These are phyloP conservation scores for Mirounga angustirostris DNA, from an alignment of 2,113 vertebrate species.

Conservation along the genomic window DNA sequence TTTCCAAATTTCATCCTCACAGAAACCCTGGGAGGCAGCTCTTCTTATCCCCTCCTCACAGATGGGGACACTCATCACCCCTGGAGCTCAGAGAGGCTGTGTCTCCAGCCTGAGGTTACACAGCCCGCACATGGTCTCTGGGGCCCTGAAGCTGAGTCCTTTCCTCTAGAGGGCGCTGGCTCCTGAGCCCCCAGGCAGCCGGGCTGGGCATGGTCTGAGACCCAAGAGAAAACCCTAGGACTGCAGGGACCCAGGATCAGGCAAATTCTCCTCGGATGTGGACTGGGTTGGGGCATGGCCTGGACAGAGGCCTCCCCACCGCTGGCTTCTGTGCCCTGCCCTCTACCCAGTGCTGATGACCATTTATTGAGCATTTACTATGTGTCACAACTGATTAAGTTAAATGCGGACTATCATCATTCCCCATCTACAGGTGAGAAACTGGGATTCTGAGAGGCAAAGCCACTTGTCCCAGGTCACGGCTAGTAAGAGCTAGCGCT, in stretches of 20 bases:
- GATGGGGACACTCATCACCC: background rate
- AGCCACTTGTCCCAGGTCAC: background rate
- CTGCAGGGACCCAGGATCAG: background rate
- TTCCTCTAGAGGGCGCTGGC: background rate
- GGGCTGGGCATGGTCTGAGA: background rate
- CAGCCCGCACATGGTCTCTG: background rate
- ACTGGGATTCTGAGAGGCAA: background rate
- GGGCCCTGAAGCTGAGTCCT: rapidly evolving
- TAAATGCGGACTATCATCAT: background rate
- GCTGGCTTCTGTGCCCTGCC: background rate
- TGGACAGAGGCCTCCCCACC: background rate
- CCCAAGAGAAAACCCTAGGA: background rate
- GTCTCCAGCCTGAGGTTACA: background rate
- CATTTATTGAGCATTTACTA: background rate
- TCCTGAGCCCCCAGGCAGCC: background rate
- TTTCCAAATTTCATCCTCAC: conserved; percentile 50
- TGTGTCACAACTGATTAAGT: background rate
- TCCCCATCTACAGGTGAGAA: background rate
- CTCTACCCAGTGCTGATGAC: background rate
- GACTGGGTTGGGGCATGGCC: too few species aligned
- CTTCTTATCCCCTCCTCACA: background rate
- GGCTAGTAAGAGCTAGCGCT: background rate
- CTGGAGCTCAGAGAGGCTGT: background rate
- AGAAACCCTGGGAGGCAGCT: background rate
- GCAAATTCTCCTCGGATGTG: background rate